A percentile compares a stretch with the other conserved stretches of the same genome.
Evolutionary conservation across 2,113 vertebrate genomes (phyloP).

Genomic region (Indicator maculatus): DNA sequence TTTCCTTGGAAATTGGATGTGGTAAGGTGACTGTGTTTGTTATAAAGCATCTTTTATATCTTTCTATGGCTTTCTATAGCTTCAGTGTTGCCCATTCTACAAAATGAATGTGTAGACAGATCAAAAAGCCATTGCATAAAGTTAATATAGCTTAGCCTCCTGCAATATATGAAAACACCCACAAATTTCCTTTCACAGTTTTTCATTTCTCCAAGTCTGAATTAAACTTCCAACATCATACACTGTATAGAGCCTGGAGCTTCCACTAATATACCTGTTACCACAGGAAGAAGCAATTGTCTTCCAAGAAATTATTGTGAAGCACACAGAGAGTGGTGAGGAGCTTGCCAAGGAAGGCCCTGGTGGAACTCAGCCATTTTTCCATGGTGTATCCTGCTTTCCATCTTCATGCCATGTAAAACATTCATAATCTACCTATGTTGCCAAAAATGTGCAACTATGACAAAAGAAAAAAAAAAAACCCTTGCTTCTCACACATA

Average conservation of each 20-base stretch:
- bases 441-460: background rate
- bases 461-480: background rate
- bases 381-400: background rate
- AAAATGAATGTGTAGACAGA: conserved; percentile 26
- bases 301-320: conserved; percentile 6
- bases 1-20: background rate
- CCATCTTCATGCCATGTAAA: background rate
- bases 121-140: conserved; percentile 31
- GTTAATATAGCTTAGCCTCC: conserved; percentile 41
- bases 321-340: background rate
- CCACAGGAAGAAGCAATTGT: conserved; percentile 8
- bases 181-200: conserved; percentile 9
- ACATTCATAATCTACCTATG: background rate
- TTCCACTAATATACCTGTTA: conserved; percentile 37
- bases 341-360: background rate
- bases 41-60: background rate
- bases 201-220: conserved; percentile 59
- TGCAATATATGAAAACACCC: conserved; percentile 31
- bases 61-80: background rate
- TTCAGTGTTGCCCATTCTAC: background rate
- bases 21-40: background rate
- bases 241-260: conserved; percentile 2
- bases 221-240: conserved; percentile 35
- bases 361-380: background rate
- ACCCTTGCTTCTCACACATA: background rate